Conservation (phyloP, 2,113 vertebrate genomes). For the Podarcis raffonei region DNA sequence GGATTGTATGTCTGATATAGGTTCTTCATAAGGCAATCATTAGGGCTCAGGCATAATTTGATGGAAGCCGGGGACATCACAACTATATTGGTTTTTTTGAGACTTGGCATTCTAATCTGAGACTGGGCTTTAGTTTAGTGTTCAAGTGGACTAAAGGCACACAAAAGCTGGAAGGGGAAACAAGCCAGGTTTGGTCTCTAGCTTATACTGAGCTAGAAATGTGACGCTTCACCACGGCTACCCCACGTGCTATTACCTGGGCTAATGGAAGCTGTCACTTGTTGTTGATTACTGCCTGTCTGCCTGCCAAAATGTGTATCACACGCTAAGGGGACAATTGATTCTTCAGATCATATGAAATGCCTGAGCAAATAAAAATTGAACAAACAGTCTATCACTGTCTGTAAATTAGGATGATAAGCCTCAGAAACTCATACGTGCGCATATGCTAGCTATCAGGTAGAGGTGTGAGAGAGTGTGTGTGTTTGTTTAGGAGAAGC, state of each 20-base stretch:
- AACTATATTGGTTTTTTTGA: background rate
- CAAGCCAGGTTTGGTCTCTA: conserved; percentile 2
- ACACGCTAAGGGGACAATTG: background rate
- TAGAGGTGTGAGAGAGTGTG: background rate
- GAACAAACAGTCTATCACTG: conserved; percentile 4
- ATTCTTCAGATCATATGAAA: conserved; percentile 1
- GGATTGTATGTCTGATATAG: background rate
- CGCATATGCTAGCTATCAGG: background rate
- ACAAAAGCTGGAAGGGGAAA: background rate
- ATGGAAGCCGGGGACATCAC: background rate
- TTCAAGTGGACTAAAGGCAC: background rate
- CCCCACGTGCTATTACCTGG: background rate
- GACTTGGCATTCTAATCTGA: background rate
- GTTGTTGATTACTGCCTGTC: background rate
- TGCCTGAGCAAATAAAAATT: conserved; percentile 4
- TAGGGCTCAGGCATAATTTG: background rate
- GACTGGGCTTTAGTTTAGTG: background rate
- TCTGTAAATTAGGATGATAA: background rate
- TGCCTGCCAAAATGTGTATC: conserved; percentile 8
- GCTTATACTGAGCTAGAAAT: conserved; percentile 1
- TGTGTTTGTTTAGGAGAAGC: background rate
- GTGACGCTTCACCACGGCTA: background rate
- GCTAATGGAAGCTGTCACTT: conserved; percentile 15
- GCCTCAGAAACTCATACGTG: background rate
- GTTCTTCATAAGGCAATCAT: background rate